These are phyloP conservation scores for Chloroclystis v-ata DNA, from an alignment of 2,888 invertebrate genomes.

Conservation along the genomic window DNA sequence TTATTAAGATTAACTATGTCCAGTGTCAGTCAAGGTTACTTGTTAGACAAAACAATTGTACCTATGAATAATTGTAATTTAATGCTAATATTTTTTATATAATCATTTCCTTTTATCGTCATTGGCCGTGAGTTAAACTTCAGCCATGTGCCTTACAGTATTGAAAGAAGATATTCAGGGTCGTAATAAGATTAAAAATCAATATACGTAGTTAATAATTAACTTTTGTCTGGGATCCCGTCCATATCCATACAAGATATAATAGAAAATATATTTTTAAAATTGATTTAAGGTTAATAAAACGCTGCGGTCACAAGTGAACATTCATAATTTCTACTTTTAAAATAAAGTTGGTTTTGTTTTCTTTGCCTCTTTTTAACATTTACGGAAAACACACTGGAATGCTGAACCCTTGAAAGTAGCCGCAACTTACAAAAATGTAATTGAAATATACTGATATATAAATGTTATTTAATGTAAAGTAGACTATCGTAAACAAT, in stretches of 20 bases:
- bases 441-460: conserved; percentile 4
- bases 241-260: conserved; percentile 22
- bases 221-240: conserved; percentile 22
- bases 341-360: too few relatives aligned
- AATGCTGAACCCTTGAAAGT: too few relatives aligned
- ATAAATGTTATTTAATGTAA: conserved; percentile 14
- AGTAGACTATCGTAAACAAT: conserved; percentile 14
- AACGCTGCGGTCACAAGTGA: too few relatives aligned
- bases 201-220: conserved; percentile 19
- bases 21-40: conserved; percentile 22
- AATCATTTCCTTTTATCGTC: conserved; percentile 18
- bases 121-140: conserved; percentile 35
- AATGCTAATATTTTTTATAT: conserved; percentile 21
- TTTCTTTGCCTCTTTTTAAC: too few relatives aligned
- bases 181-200: conserved; percentile 15
- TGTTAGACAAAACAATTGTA: conserved; percentile 14
- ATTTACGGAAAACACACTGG: too few relatives aligned
- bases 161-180: conserved; percentile 24
- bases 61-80: conserved; percentile 6
- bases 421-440: too few relatives aligned
- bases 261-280: conserved; percentile 13
- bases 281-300: conserved; percentile 3
- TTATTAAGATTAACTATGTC: conserved; percentile 39
- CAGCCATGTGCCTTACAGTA: conserved; percentile 36
- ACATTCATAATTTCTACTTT: too few relatives aligned